A percentile compares a stretch with the other conserved stretches of the same genome.
Conservation (phyloP, 2,113 vertebrate genomes). For the Coptodon rendalli region DNA sequence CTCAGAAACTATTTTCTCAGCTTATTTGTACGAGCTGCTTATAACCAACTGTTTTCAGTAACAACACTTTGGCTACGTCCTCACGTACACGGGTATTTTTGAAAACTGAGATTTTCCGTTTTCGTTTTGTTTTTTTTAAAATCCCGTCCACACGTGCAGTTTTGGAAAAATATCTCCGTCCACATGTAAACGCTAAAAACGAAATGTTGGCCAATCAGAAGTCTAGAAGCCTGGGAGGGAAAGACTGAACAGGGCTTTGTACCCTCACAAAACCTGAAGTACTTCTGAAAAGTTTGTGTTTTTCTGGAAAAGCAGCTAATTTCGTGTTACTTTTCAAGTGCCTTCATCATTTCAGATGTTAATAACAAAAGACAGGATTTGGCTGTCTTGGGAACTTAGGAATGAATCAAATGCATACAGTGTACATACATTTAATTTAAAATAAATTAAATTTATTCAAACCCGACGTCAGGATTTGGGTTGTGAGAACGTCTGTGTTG, state of each 20-base stretch:
- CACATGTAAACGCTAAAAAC: fast-evolving
- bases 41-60: background rate
- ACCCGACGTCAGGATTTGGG: background rate
- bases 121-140: fast-evolving
- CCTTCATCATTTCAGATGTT: background rate
- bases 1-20: background rate
- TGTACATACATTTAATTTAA: fast-evolving
- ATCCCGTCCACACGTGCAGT: background rate
- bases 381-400: background rate
- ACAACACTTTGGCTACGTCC: background rate
- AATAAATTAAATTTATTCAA: background rate
- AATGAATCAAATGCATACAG: background rate
- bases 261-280: background rate
- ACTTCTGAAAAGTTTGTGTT: background rate
- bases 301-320: background rate
- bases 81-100: background rate
- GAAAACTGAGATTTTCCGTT: background rate
- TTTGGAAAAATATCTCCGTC: background rate
- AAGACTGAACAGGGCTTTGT: background rate
- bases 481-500: background rate
- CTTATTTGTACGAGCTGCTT: background rate
- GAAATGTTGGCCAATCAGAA: background rate
- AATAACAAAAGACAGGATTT: background rate
- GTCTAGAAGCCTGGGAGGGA: background rate
- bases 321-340: fast-evolving